Evolutionary conservation across 2,888 invertebrate species (phyloP).

Genomic region (Heteromyza rotundicornis): DNA sequence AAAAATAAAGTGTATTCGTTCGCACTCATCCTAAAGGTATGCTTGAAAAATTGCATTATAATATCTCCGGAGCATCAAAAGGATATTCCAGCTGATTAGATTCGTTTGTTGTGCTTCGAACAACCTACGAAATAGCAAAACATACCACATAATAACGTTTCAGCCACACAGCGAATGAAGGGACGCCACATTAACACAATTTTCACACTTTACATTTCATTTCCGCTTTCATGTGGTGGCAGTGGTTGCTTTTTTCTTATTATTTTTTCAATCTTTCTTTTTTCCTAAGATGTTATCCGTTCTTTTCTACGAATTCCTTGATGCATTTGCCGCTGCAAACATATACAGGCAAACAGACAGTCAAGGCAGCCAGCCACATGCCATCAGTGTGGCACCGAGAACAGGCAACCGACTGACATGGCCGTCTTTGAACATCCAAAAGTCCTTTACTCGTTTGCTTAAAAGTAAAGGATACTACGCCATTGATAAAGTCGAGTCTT

Average conservation of each 20-base stretch:
- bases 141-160: not conserved
- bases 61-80: too few relatives aligned
- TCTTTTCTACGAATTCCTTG: not conserved
- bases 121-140: not conserved
- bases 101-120: constrained; percentile 19
- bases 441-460: not conserved
- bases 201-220: constrained; percentile 30
- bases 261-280: constrained; percentile 3
- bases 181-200: constrained; percentile 33
- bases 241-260: not conserved
- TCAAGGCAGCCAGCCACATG: constrained; percentile 10
- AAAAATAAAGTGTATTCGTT: too few relatives aligned
- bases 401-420: not conserved
- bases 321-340: not conserved
- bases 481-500: constrained; percentile 34
- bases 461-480: not conserved
- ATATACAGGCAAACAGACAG: constrained; percentile 20
- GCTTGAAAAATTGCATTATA: too few relatives aligned
- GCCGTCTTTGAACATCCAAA: not conserved
- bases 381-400: not conserved
- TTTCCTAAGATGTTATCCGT: not conserved
- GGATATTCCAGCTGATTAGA: constrained; percentile 21
- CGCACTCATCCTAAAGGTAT: too few relatives aligned
- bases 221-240: constrained; percentile 16
- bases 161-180: not conserved